These are phyloP conservation scores for Cyrtorhinus lividipennis DNA, from an alignment of 1,140 invertebrate genomes.

Conservation along the genomic window DNA sequence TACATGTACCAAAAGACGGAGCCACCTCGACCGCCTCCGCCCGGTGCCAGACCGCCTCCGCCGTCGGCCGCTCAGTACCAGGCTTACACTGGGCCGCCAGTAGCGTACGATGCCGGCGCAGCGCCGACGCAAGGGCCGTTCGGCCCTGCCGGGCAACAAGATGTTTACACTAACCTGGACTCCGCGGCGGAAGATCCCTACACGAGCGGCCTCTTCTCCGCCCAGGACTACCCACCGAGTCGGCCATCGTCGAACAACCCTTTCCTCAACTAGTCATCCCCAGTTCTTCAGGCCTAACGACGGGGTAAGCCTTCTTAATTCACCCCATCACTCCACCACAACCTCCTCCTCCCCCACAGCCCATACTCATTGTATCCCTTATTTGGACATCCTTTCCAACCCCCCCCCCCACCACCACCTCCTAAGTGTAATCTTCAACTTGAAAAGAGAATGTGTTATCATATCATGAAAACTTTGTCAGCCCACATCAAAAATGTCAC, in stretches of 20 bases:
- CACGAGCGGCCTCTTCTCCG: background rate
- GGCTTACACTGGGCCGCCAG: background rate
- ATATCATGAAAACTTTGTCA: too few species aligned
- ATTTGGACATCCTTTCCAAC: too few species aligned
- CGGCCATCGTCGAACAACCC: slow-evolving; percentile 2
- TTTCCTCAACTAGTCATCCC: slow-evolving; percentile 5
- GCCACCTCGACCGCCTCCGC: background rate
- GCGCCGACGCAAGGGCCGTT: too few species aligned
- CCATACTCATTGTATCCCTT: too few species aligned
- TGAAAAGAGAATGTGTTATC: too few species aligned
- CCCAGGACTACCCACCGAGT: background rate
- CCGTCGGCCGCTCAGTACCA: background rate
- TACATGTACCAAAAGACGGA: slow-evolving; percentile 22
- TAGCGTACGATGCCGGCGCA: background rate
- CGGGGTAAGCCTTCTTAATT: background rate
- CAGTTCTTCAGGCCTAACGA: background rate
- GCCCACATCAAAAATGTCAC: too few species aligned
- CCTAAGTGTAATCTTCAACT: too few species aligned
- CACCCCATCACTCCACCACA: too few species aligned
- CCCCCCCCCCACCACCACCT: too few species aligned
- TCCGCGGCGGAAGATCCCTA: background rate
- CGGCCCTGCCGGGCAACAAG: background rate
- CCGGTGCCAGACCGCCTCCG: background rate
- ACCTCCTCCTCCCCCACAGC: background rate
- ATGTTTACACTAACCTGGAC: background rate